A percentile compares a stretch with the other conserved stretches of the same genome.
These are phyloP conservation scores for Idaea straminata DNA, from an alignment of 2,888 invertebrate genomes.

Conservation along the genomic window DNA sequence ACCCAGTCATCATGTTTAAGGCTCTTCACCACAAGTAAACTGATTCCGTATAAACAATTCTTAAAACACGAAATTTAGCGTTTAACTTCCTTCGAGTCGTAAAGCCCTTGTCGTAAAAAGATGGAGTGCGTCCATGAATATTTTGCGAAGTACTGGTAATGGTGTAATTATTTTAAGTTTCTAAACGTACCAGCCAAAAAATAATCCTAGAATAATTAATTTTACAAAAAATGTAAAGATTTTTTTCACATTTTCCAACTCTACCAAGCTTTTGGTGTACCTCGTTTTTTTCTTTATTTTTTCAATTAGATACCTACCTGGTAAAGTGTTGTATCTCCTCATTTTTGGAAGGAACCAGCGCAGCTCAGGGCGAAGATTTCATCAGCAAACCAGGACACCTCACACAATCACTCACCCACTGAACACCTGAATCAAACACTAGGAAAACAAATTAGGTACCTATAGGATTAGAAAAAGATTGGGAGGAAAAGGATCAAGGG, in stretches of 20 bases:
- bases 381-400: conserved; percentile 59
- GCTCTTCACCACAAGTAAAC: neutral
- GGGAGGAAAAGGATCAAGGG: conserved; percentile 14
- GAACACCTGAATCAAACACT: conserved; percentile 56
- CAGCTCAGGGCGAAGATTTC: conserved; percentile 48
- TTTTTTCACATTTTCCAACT: too few species aligned
- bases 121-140: neutral
- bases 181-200: too few species aligned
- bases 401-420: conserved; percentile 60
- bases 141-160: neutral
- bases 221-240: too few species aligned
- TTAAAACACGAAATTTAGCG: neutral
- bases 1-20: neutral
- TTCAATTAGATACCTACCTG: conserved; percentile 48
- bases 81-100: neutral
- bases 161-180: neutral
- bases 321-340: conserved; percentile 64
- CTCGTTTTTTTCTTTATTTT: neutral
- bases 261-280: too few species aligned
- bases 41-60: neutral
- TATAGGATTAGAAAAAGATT: conserved; percentile 27
- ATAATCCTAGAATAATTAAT: too few species aligned
- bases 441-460: conserved; percentile 37
- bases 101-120: conserved; percentile 1
- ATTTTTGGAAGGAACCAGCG: conserved; percentile 44